Evolutionary conservation across 1,140 invertebrate genomes (phyloP).

Genomic region (Varroa destructor): DNA sequence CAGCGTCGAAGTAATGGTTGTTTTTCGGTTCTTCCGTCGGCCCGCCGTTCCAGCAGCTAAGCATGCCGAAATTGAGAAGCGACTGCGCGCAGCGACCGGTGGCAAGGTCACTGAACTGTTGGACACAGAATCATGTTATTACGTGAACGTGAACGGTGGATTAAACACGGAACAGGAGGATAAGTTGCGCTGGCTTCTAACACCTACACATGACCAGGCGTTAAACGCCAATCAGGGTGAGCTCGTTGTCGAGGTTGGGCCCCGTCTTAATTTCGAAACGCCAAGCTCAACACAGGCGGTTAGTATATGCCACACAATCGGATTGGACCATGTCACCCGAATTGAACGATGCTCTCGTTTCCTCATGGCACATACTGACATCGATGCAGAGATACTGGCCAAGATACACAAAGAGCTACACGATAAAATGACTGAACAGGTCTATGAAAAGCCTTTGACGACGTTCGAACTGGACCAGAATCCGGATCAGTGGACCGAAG

Average conservation of each 20-base stretch:
- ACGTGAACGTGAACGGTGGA: slow-evolving; percentile 32
- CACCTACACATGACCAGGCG: slow-evolving; percentile 33
- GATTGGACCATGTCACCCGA: slow-evolving; percentile 54
- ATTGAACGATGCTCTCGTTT: slow-evolving; percentile 71
- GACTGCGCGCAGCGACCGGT: background rate
- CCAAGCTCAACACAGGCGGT: slow-evolving; percentile 87
- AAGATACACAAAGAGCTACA: slow-evolving; percentile 48
- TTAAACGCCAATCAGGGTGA: slow-evolving; percentile 33
- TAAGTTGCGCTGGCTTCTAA: slow-evolving; percentile 33
- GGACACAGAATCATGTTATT: slow-evolving; percentile 34
- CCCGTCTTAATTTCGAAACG: slow-evolving; percentile 76
- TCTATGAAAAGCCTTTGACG: slow-evolving; percentile 53
- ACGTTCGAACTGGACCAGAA: slow-evolving; percentile 53
- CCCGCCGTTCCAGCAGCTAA: slow-evolving; percentile 15
- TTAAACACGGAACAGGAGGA: slow-evolving; percentile 33
- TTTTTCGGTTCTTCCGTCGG: slow-evolving; percentile 14
- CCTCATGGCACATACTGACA: slow-evolving; percentile 46
- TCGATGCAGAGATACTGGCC: background rate
- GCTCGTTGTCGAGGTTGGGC: slow-evolving; percentile 43
- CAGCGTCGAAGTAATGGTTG: slow-evolving; percentile 3
- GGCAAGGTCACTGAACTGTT: slow-evolving; percentile 27
- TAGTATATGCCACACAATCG: slow-evolving; percentile 72
- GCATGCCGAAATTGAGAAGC: slow-evolving; percentile 14
- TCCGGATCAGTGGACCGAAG: slow-evolving; percentile 56
- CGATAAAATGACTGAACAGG: slow-evolving; percentile 70